A percentile compares a stretch with the other conserved stretches of the same genome.
Evolutionary conservation across 1,140 invertebrate genomes (phyloP).

Genomic region (Parasteatoda tepidariorum): DNA sequence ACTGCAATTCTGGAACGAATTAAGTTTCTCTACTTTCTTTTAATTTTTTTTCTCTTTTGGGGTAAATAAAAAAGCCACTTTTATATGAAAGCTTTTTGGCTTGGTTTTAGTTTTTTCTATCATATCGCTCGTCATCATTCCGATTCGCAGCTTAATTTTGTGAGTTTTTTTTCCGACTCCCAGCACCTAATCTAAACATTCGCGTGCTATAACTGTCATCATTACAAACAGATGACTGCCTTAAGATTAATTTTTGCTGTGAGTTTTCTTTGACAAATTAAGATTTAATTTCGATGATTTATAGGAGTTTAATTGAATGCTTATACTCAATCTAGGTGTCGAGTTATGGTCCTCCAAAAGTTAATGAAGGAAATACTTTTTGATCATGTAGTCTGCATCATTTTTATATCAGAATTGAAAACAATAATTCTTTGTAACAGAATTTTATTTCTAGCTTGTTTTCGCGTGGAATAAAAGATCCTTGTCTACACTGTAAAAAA

Average conservation of each 20-base stretch:
- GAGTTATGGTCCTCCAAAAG: too few species aligned
- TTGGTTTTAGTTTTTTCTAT: background rate
- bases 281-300: background rate
- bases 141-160: background rate
- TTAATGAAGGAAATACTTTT: too few species aligned
- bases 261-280: background rate
- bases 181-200: slow-evolving; percentile 27
- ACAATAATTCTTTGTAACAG: too few species aligned
- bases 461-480: too few species aligned
- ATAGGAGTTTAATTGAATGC: background rate
- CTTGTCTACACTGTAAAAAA: too few species aligned
- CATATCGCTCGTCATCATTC: slow-evolving; percentile 3
- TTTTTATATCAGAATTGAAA: too few species aligned
- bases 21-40: background rate
- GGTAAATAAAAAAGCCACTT: background rate
- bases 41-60: background rate
- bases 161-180: background rate
- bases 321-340: too few species aligned
- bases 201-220: slow-evolving; percentile 36
- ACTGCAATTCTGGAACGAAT: background rate
- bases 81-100: background rate
- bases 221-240: slow-evolving; percentile 26
- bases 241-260: background rate
- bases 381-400: too few species aligned
- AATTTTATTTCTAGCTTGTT: too few species aligned